phyloP scores from a whole-genome alignment of 2,113 vertebrate species.

The Astur gentilis region DNA sequence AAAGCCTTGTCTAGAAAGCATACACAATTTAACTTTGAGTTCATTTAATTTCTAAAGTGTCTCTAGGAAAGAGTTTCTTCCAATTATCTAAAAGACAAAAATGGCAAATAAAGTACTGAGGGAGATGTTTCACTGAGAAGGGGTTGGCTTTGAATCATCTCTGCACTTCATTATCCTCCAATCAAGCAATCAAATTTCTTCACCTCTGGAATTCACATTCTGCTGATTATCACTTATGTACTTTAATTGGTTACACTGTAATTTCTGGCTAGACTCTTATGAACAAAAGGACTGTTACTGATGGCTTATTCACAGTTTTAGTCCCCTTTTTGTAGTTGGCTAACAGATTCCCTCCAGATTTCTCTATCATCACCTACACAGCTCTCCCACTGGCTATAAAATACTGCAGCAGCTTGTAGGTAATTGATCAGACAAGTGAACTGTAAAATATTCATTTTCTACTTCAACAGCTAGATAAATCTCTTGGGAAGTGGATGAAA shows the following conservation, averaged over 20 bases:
- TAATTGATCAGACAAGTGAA: conserved; percentile 99
- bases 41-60: conserved; percentile 42
- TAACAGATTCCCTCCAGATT: conserved; percentile 84
- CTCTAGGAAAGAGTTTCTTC: conserved; percentile 40
- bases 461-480: conserved; percentile 99
- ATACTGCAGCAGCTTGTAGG: conserved; percentile 98
- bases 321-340: conserved; percentile 73
- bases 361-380: conserved; percentile 89
- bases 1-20: not conserved
- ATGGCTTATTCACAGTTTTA: conserved; percentile 75
- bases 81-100: conserved; percentile 55
- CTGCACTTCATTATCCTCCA: conserved; percentile 73
- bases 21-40: not conserved
- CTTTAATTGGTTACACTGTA: conserved; percentile 85
- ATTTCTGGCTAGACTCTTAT: conserved; percentile 71
- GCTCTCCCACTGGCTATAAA: conserved; percentile 89
- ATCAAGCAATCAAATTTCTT: conserved; percentile 78
- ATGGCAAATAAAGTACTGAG: conserved; percentile 37
- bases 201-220: conserved; percentile 82
- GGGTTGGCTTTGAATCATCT: conserved; percentile 70
- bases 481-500: conserved; percentile 92
- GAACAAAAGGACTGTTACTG: conserved; percentile 73
- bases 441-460: conserved; percentile 99
- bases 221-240: conserved; percentile 81
- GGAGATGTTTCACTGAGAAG: conserved; percentile 26